Percentiles rank a stretch among this genome's conserved stretches.
Evolutionary conservation across 2,888 invertebrate species (phyloP).

Genomic region (Zygothrica quintamaculata): DNA sequence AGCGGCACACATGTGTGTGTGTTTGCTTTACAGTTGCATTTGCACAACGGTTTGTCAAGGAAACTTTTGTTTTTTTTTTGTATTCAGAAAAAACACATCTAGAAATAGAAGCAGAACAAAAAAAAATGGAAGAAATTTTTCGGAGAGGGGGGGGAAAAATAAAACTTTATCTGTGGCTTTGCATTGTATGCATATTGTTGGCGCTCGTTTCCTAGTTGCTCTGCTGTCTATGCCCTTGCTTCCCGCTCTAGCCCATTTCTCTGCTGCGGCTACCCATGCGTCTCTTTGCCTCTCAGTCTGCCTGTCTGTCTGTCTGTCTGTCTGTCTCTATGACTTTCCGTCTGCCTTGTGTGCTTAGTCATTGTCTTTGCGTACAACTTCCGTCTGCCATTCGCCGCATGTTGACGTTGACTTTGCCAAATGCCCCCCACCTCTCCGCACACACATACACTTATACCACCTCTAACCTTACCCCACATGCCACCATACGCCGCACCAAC

Average conservation of each 20-base stretch:
- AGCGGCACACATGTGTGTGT: constrained; percentile 14
- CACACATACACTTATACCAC: neutral
- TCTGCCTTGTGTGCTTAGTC: constrained; percentile 67
- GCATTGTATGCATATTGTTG: constrained; percentile 73
- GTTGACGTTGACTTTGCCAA: constrained; percentile 67
- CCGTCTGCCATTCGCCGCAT: constrained; percentile 69
- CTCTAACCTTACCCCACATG: neutral
- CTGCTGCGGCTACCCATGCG: constrained; percentile 20
- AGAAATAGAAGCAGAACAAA: constrained; percentile 18
- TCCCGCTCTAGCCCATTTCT: neutral
- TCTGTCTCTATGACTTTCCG: constrained; percentile 23
- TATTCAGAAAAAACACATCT: constrained; percentile 6
- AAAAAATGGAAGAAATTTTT: constrained; percentile 7
- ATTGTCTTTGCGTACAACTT: constrained; percentile 77
- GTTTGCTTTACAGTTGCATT: constrained; percentile 41
- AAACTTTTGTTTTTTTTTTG: constrained; percentile 43
- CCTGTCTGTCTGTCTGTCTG: constrained; percentile 5
- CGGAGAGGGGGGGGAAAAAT: constrained; percentile 14
- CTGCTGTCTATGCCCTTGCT: neutral
- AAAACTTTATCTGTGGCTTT: constrained; percentile 71
- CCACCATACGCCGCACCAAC: neutral
- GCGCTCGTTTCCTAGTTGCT: constrained; percentile 28
- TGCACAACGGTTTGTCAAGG: constrained; percentile 49
- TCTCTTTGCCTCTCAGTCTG: constrained; percentile 27
- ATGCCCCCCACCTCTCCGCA: constrained; percentile 29